phyloP scores from a whole-genome alignment of 2,113 vertebrate species.

The Henicopernis longicauda region DNA sequence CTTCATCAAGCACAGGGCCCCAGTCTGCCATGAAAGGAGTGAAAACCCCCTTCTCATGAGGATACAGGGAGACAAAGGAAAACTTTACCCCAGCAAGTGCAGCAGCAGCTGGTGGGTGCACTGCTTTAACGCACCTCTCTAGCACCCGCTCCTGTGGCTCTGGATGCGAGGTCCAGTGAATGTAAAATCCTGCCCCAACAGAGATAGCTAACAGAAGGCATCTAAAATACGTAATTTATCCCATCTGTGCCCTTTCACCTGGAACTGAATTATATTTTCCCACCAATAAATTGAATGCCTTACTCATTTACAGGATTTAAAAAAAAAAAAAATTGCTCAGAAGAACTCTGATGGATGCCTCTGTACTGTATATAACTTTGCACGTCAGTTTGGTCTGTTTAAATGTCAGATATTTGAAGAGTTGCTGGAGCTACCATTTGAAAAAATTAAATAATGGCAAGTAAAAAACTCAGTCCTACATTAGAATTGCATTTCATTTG shows the following conservation, averaged over 20 bases:
- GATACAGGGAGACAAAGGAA: neutral
- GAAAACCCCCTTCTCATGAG: neutral
- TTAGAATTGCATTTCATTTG: neutral
- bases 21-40: neutral
- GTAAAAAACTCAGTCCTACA: neutral
- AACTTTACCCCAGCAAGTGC: neutral
- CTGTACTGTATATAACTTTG: neutral
- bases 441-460: neutral
- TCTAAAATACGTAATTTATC: neutral
- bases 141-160: neutral
- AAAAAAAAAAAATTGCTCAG: neutral
- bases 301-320: neutral
- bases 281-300: neutral
- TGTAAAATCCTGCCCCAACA: neutral
- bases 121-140: neutral
- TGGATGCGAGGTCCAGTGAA: neutral
- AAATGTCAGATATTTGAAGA: neutral
- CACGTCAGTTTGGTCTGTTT: neutral
- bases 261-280: neutral
- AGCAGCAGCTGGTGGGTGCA: fast-evolving
- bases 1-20: neutral
- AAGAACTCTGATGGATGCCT: neutral
- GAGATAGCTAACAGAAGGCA: neutral
- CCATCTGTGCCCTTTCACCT: neutral
- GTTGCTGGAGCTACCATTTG: neutral